Base-by-base conservation (phyloP, 1,140 invertebrate genomes). In the Nebria ingens region DNA sequence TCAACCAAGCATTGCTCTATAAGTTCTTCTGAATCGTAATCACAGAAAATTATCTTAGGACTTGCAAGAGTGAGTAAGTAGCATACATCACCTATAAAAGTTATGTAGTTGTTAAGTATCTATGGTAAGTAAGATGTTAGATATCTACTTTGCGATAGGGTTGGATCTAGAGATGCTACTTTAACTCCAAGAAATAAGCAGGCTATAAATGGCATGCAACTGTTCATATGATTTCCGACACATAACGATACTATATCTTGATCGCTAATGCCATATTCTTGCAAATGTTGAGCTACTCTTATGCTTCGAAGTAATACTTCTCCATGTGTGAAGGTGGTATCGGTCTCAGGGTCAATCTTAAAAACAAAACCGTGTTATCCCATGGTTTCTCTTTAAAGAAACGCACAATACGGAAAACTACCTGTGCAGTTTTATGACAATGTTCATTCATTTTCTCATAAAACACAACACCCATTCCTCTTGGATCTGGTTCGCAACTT, bases 331-430 rank as follows among this genome's bases (percentile, higher is more conserved):
- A 74, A 70, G 52, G 68, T 25, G 49, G 70, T 59, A 0, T 69
- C 70, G 12, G 75, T 77, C 1, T 64, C 62, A 19, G 65, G 67
- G 53, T 78, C 74, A 34, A 78, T 65, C 76, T 78, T 56, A n/a
- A n/a, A n/a, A n/a, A n/a, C n/a, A n/a, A n/a, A n/a, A n/a, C n/a
- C n/a, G n/a, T n/a, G n/a, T n/a, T n/a, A n/a, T n/a, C n/a, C n/a
- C n/a, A n/a, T n/a, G n/a, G n/a, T n/a, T n/a, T n/a, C n/a, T n/a
- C n/a, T n/a, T n/a, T n/a, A n/a, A n/a, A n/a, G n/a, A n/a, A n/a
- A n/a, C n/a, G n/a, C n/a, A n/a, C n/a, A n/a, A n/a, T n/a, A n/a
- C n/a, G n/a, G n/a, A n/a, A n/a, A n/a, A n/a, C n/a, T n/a, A n/a
- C n/a, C n/a, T n/a, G n/a, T n/a, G n/a, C n/a, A n/a, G n/a, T n/a